Percentiles rank a stretch among this genome's conserved stretches.
Conservation (phyloP, 2,113 vertebrate species). For the Macquaria ambigua region DNA sequence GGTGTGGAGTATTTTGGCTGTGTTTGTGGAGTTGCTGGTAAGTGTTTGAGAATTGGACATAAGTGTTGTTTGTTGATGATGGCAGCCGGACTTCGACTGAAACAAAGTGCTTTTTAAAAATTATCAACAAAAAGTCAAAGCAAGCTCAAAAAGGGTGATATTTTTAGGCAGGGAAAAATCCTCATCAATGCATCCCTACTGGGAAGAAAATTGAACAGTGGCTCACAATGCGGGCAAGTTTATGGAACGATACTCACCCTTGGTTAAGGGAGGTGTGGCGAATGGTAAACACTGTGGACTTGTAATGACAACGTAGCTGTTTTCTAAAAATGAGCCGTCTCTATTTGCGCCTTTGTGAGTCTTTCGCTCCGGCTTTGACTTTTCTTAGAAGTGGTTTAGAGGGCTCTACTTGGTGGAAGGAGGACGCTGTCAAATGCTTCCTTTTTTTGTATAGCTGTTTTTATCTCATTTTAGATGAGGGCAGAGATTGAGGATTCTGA, state of each 20-base stretch:
- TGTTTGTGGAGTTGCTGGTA: not conserved
- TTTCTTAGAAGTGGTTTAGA: conserved; percentile 68
- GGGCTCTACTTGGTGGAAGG: conserved; percentile 53
- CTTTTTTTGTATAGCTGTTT: conserved; percentile 27
- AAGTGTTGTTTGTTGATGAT: not conserved
- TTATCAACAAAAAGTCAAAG: not conserved
- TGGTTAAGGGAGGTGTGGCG: conserved; percentile 55
- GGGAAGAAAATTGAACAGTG: conserved; percentile 16
- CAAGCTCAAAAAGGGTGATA: not conserved
- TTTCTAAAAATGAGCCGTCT: conserved; percentile 63
- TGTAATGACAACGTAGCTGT: conserved; percentile 71
- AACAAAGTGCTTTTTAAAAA: not conserved
- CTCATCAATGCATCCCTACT: not conserved
- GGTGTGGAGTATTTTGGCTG: not conserved
- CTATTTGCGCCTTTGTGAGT: conserved; percentile 52
- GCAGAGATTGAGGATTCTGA: conserved; percentile 28
- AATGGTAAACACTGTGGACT: conserved; percentile 54
- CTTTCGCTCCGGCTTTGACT: conserved; percentile 35
- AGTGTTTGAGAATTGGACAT: not conserved
- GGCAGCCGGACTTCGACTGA: not conserved
- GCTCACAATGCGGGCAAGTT: conserved; percentile 32
- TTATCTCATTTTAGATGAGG: conserved; percentile 46
- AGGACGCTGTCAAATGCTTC: conserved; percentile 44
- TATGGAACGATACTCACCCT: conserved; percentile 42
- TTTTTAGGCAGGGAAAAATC: conserved; percentile 12